Conservation (phyloP, 2,113 vertebrate genomes). For the Corynorhinus townsendii region DNA sequence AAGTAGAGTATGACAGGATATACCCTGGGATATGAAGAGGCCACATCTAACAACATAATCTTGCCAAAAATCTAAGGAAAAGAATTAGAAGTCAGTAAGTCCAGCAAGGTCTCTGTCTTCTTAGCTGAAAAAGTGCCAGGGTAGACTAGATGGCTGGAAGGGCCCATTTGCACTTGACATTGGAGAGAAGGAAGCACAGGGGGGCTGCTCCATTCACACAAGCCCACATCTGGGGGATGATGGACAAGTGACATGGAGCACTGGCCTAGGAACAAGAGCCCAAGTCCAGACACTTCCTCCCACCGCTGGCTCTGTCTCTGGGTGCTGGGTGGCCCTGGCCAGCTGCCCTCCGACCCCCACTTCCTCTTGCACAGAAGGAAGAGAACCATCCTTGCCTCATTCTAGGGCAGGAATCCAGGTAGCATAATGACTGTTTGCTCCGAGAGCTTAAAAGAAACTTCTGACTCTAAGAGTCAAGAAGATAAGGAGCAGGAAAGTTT, state of each 20-base stretch:
- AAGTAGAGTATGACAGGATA: background rate
- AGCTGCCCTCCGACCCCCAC: background rate
- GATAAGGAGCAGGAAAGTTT: background rate
- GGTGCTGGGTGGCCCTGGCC: background rate
- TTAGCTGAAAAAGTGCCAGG: background rate
- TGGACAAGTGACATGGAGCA: rapidly evolving
- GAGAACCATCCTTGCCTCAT: background rate
- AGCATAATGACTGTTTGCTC: background rate
- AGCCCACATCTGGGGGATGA: background rate
- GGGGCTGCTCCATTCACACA: too few relatives aligned
- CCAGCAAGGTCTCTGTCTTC: background rate
- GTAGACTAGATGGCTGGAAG: background rate
- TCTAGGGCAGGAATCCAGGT: background rate
- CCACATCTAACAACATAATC: background rate
- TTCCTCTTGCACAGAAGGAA: background rate
- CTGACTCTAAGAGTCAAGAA: background rate
- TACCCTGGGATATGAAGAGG: background rate
- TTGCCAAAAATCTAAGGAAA: background rate
- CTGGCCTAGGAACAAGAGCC: background rate
- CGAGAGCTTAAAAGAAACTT: background rate
- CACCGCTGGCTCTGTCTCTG: background rate
- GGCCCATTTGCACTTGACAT: rapidly evolving
- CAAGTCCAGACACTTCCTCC: background rate
- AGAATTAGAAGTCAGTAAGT: background rate
- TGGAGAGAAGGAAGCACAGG: background rate